Conservation (phyloP, 2,113 vertebrate genomes). For the Hylia prasina region DNA sequence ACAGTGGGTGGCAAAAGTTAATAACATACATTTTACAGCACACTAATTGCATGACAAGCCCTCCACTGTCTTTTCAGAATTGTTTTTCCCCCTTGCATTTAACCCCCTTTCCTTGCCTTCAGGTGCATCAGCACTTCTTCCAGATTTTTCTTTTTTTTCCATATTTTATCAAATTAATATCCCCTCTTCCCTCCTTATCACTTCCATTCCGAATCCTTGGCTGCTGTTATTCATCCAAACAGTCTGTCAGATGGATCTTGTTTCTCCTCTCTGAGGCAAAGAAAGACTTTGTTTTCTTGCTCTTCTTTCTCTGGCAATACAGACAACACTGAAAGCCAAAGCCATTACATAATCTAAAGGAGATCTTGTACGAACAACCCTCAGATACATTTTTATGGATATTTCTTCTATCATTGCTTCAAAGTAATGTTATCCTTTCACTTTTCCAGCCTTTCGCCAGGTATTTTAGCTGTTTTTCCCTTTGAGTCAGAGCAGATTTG, state of each 20-base stretch:
- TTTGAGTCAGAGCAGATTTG: not conserved
- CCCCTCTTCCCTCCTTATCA: not conserved
- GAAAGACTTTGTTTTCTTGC: not conserved
- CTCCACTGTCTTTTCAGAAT: not conserved
- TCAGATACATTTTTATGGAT: not conserved
- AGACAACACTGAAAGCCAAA: not conserved
- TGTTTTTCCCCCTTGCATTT: not conserved
- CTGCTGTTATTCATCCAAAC: not conserved
- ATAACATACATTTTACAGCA: not conserved
- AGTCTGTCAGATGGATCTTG: not conserved
- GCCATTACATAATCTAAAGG: not conserved
- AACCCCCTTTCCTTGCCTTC: not conserved
- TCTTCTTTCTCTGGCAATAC: not conserved
- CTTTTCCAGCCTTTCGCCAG: not conserved
- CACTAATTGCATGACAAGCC: not conserved
- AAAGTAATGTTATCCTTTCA: not conserved
- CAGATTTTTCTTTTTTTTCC: not conserved
- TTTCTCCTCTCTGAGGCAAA: not conserved
- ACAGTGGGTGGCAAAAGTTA: not conserved
- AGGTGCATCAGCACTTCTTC: not conserved
- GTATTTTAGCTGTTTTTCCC: not conserved
- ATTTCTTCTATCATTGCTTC: not conserved
- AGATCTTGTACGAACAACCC: rapidly evolving
- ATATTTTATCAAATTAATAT: not conserved
- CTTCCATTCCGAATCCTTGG: not conserved